These are phyloP conservation scores for Vandiemenella viatica DNA, from an alignment of 2,888 invertebrate species.

Conservation along the genomic window DNA sequence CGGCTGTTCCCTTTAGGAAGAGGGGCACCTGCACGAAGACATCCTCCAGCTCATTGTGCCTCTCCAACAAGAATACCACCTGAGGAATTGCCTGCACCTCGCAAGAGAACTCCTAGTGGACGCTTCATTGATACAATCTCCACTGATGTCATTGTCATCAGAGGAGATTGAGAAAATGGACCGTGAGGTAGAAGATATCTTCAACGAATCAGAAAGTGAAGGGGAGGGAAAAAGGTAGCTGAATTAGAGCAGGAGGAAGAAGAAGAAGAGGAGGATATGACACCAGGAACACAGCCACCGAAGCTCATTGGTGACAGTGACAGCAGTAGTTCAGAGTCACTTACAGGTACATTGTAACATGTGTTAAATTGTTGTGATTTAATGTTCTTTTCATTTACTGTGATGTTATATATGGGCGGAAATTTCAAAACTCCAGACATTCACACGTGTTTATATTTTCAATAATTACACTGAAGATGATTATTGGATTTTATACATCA, in stretches of 20 bases:
- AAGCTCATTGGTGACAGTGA: constrained; percentile 7
- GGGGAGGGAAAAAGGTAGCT: constrained; percentile 25
- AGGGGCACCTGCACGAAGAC: constrained; percentile 21
- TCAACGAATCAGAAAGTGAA: constrained; percentile 42
- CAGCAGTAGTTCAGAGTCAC: constrained; percentile 14
- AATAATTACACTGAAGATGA: no score
- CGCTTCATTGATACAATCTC: constrained; percentile 74
- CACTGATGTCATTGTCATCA: constrained; percentile 76
- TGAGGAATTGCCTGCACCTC: no score
- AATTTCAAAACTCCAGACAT: no score
- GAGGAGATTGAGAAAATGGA: constrained; percentile 84
- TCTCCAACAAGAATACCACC: constrained; percentile 38
- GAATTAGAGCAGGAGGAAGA: constrained; percentile 1
- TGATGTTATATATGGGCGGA: no score
- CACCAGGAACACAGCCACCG: not conserved
- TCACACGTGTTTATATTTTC: not conserved
- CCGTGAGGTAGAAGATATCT: constrained; percentile 63
- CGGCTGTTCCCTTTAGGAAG: constrained; percentile 32
- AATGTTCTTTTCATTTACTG: no score
- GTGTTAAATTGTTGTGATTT: no score
- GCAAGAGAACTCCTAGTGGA: constrained; percentile 40
- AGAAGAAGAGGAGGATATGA: constrained; percentile 6
- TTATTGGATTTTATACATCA: not conserved
- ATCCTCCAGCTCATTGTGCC: constrained; percentile 55
- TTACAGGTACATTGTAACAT: no score